A percentile compares a stretch with the other conserved stretches of the same genome.
These are phyloP conservation scores for Pseudomugil tenellus DNA, from an alignment of 2,797 vertebrate species.

Conservation along the genomic window DNA sequence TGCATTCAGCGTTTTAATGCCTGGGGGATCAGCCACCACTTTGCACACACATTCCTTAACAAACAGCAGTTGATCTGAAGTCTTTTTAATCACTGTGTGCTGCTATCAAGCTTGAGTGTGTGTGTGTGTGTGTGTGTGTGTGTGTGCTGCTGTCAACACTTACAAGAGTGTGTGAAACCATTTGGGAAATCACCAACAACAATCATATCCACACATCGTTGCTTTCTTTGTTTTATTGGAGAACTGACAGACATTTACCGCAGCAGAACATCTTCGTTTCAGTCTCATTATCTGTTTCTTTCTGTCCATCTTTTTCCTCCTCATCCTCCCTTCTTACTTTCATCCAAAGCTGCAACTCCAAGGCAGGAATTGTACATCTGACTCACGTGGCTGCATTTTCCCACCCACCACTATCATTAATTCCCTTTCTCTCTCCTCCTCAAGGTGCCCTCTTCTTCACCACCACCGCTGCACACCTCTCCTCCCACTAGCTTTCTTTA, in stretches of 20 bases:
- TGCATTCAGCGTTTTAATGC: conserved; percentile 41
- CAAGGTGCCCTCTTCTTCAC: conserved; percentile 36
- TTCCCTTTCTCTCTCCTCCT: conserved; percentile 26
- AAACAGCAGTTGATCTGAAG: conserved; percentile 55
- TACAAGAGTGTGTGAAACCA: conserved; percentile 44
- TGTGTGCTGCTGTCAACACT: conserved; percentile 24
- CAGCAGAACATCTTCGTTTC: conserved; percentile 44
- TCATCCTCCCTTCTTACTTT: conserved; percentile 2
- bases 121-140: conserved; percentile 6
- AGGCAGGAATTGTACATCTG: conserved; percentile 12
- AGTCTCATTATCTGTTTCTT: conserved; percentile 33
- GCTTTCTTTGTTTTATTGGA: conserved; percentile 59
- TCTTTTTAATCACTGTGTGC: conserved; percentile 65
- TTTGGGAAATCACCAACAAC: conserved; percentile 73
- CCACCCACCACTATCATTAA: conserved; percentile 15
- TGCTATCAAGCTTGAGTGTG: conserved; percentile 12
- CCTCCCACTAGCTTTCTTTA: conserved; percentile 22
- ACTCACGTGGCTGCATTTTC: conserved; percentile 25
- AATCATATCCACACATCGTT: conserved; percentile 63
- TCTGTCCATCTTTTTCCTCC: conserved; percentile 21
- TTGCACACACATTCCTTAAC: conserved; percentile 33
- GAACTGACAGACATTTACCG: conserved; percentile 59
- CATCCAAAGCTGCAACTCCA: conserved; percentile 13
- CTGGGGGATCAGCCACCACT: conserved; percentile 47
- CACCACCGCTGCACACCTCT: background rate